A percentile compares a stretch with the other conserved stretches of the same genome.
Evolutionary conservation across 2,888 invertebrate species (phyloP).

Genomic region (Drosophila multiciliata): DNA sequence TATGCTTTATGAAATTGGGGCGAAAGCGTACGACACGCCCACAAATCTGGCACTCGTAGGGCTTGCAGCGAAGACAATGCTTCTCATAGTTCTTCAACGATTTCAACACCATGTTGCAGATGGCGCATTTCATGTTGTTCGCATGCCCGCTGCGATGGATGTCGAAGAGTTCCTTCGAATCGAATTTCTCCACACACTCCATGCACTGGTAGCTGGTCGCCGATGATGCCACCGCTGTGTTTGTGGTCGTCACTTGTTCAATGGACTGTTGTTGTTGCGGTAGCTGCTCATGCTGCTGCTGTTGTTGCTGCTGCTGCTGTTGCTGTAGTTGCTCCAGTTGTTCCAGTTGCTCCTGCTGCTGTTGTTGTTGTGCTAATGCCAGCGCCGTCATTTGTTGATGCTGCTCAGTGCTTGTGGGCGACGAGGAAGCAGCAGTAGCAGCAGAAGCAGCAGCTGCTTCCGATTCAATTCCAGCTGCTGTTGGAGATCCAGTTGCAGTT

Average conservation of each 20-base stretch:
- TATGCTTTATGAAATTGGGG: slow-evolving; percentile 85
- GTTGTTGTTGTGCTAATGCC: slow-evolving; percentile 44
- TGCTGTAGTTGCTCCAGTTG: slow-evolving; percentile 50
- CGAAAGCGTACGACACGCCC: slow-evolving; percentile 85
- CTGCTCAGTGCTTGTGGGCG: slow-evolving; percentile 48
- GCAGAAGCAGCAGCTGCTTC: neutral
- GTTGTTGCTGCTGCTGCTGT: slow-evolving; percentile 39
- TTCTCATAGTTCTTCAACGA: slow-evolving; percentile 85
- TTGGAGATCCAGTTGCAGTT: slow-evolving; percentile 25
- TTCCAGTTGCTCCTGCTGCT: slow-evolving; percentile 42
- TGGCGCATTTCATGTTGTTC: slow-evolving; percentile 85
- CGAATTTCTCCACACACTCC: slow-evolving; percentile 84
- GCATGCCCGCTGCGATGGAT: slow-evolving; percentile 84
- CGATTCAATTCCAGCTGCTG: slow-evolving; percentile 23
- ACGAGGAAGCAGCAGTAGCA: slow-evolving; percentile 6
- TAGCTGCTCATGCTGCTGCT: slow-evolving; percentile 31
- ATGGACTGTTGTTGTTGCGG: slow-evolving; percentile 39
- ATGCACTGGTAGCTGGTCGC: slow-evolving; percentile 81
- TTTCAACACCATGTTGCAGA: slow-evolving; percentile 85
- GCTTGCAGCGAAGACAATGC: slow-evolving; percentile 84
- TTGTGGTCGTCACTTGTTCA: slow-evolving; percentile 28
- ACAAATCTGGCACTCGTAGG: slow-evolving; percentile 85
- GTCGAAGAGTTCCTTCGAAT: slow-evolving; percentile 83
- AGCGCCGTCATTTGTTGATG: slow-evolving; percentile 50
- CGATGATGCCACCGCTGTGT: slow-evolving; percentile 40